Percentiles rank a stretch among this genome's conserved stretches.
Evolutionary conservation across 2,797 vertebrate species (phyloP).

Genomic region (Ptychadena robeensis): DNA sequence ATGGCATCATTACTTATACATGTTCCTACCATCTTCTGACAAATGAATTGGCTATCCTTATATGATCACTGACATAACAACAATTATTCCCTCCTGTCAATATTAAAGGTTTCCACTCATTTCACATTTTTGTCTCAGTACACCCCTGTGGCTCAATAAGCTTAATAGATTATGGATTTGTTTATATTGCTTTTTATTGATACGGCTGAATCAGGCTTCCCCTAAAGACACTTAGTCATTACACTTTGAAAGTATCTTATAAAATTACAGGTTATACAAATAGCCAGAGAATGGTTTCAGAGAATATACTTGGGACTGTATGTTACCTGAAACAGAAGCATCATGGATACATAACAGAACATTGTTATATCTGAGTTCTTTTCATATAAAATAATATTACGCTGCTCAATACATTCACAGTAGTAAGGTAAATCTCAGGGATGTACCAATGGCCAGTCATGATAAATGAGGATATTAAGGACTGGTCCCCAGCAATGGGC

Average conservation of each 20-base stretch:
- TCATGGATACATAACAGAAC: too few species aligned
- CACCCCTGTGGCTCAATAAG: conserved; percentile 33
- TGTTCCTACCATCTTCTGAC: conserved; percentile 14
- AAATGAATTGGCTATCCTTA: conserved; percentile 15
- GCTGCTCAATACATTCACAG: background rate
- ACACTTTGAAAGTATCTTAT: background rate
- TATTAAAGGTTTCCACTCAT: conserved; percentile 41
- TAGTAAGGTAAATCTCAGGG: background rate
- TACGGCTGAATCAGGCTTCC: conserved; percentile 18
- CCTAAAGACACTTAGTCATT: background rate
- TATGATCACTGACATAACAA: conserved; percentile 27
- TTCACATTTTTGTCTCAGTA: conserved; percentile 7
- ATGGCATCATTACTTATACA: conserved; percentile 16
- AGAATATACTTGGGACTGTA: background rate
- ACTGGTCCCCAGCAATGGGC: too few species aligned
- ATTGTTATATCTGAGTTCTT: background rate
- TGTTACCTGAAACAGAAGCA: background rate
- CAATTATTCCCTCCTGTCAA: conserved; percentile 18
- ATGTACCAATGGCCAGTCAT: too few species aligned
- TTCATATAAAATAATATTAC: background rate
- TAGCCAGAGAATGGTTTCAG: background rate
- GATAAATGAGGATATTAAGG: too few species aligned
- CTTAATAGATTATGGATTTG: conserved; percentile 38
- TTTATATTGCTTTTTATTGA: conserved; percentile 39
- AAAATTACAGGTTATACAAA: conserved; percentile 1